A percentile compares a stretch with the other conserved stretches of the same genome.
These are phyloP conservation scores for Symphodus melops DNA, from an alignment of 2,113 vertebrate genomes.

Conservation along the genomic window DNA sequence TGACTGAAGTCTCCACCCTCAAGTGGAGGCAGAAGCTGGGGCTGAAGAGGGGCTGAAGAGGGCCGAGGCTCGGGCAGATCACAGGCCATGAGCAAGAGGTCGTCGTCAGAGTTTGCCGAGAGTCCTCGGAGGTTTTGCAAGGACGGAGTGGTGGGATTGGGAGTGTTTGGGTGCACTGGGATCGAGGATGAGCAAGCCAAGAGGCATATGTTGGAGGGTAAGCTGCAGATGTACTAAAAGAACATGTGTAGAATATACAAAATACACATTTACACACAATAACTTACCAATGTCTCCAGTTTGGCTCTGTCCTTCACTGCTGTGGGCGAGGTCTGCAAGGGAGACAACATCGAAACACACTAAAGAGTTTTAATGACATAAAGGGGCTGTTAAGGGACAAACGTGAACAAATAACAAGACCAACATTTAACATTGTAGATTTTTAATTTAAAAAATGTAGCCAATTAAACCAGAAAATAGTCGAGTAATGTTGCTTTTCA, in stretches of 20 bases:
- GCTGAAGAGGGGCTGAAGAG: constrained; percentile 12
- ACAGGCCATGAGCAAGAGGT: constrained; percentile 70
- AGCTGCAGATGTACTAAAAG: constrained; percentile 9
- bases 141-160: constrained; percentile 35
- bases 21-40: constrained; percentile 9
- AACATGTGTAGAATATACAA: neutral
- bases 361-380: neutral
- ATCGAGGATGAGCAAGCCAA: constrained; percentile 19
- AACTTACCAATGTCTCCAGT: constrained; percentile 54
- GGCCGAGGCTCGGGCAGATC: constrained; percentile 30
- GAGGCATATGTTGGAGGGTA: neutral
- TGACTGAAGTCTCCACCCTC: constrained; percentile 19
- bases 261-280: neutral
- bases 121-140: constrained; percentile 51
- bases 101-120: constrained; percentile 42
- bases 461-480: too few relatives aligned
- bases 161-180: constrained; percentile 19
- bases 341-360: neutral
- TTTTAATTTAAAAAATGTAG: too few relatives aligned
- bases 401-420: too few relatives aligned
- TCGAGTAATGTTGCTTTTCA: neutral
- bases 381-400: too few relatives aligned
- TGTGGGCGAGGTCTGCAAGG: constrained; percentile 50
- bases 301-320: constrained; percentile 63
- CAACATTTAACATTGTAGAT: too few relatives aligned